Evolutionary conservation across 1,140 invertebrate genomes (phyloP).

Genomic region (Leptopilina clavipes): DNA sequence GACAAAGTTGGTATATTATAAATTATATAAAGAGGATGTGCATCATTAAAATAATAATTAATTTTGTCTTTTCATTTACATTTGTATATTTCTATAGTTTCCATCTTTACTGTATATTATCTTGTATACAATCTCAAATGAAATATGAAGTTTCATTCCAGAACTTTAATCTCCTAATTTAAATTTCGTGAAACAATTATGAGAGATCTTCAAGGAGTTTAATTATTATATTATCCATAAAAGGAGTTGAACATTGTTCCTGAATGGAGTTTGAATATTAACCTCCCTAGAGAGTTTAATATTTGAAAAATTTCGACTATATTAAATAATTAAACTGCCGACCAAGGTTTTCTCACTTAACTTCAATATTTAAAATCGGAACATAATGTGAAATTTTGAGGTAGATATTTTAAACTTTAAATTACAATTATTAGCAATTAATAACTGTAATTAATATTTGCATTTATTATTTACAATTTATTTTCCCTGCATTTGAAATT

Average conservation of each 20-base stretch:
- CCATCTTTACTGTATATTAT: background rate
- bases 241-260: background rate
- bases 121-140: background rate
- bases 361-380: no score
- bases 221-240: background rate
- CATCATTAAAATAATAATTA: background rate
- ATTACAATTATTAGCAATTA: no score
- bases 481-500: no score
- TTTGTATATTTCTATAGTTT: background rate
- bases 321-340: no score
- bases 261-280: background rate
- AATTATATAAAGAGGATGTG: background rate
- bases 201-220: constrained; percentile 3
- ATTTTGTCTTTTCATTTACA: constrained; percentile 12
- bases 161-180: constrained; percentile 1
- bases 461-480: no score
- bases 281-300: no score
- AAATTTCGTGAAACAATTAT: background rate
- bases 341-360: no score
- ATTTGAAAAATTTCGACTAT: no score
- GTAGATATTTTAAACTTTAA: no score
- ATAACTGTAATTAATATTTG: no score
- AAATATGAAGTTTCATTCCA: constrained; percentile 13
- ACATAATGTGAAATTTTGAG: no score
- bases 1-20: no score